Percentiles rank a stretch among this genome's conserved stretches.
Conservation (phyloP, 2,113 vertebrate species). For the Proterorhinus semilunaris region DNA sequence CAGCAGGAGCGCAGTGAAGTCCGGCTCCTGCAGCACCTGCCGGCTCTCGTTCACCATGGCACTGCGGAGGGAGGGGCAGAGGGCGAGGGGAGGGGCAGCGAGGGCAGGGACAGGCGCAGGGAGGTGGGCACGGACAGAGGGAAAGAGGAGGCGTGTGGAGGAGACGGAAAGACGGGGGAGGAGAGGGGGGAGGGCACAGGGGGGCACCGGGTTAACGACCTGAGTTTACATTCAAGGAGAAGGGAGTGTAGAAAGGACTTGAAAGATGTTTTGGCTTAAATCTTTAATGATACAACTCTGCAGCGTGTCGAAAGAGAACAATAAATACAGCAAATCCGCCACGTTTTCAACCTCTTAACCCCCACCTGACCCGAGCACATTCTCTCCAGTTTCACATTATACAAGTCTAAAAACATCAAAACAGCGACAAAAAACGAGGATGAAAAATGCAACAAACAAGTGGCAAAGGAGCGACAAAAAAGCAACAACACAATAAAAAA, state of each 20-base stretch:
- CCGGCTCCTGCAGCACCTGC: conserved; percentile 93
- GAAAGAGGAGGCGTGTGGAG: conserved; percentile 45
- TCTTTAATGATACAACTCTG: no score
- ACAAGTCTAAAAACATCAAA: no score
- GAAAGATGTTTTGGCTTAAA: neutral
- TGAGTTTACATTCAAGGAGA: conserved; percentile 1
- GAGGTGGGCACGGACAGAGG: conserved; percentile 41
- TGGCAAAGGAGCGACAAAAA: no score
- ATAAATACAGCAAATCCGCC: no score
- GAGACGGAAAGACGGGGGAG: conserved; percentile 61
- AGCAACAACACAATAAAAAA: no score
- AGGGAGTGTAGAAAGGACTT: neutral
- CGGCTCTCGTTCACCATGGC: conserved; percentile 87
- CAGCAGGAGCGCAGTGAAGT: conserved; percentile 91
- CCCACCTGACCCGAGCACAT: no score
- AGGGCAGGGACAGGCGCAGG: conserved; percentile 35
- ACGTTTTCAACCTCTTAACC: no score
- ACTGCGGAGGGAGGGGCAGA: conserved; percentile 30
- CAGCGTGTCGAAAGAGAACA: no score
- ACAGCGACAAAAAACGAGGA: no score
- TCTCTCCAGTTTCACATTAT: no score
- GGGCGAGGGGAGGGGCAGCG: conserved; percentile 45
- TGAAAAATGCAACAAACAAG: no score
- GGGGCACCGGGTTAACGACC: neutral
- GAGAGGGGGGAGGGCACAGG: conserved; percentile 26